These are phyloP conservation scores for Castor canadensis DNA, from an alignment of 2,113 vertebrate genomes.

Conservation along the genomic window DNA sequence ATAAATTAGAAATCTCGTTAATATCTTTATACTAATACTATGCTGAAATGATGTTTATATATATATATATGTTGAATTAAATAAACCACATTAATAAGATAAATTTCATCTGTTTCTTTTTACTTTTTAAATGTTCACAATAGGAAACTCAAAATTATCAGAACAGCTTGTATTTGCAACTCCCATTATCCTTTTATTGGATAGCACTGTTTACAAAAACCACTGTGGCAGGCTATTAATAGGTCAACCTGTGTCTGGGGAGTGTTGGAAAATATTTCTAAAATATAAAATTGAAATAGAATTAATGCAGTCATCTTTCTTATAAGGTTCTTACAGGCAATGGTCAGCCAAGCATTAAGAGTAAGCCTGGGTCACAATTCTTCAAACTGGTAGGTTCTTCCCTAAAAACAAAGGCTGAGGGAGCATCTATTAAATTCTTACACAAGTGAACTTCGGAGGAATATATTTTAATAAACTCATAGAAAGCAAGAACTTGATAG, in stretches of 20 bases:
- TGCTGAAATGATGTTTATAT: background rate
- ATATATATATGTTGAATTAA: background rate
- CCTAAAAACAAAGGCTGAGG: background rate
- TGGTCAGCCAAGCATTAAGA: background rate
- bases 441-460: background rate
- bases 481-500: background rate
- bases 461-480: background rate
- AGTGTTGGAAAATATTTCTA: slow-evolving; percentile 4
- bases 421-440: background rate
- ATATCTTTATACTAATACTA: slow-evolving; percentile 8
- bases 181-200: background rate
- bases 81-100: background rate
- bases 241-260: background rate
- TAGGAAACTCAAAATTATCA: slow-evolving; percentile 9
- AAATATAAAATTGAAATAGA: background rate
- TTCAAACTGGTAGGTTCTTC: background rate
- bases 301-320: background rate
- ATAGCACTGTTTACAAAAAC: background rate
- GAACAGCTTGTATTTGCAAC: background rate
- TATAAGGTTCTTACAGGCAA: background rate
- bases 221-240: background rate
- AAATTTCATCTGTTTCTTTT: background rate
- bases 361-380: background rate
- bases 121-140: background rate
- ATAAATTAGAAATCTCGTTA: background rate